These are phyloP conservation scores for Thymelicus sylvestris DNA, from an alignment of 2,888 invertebrate genomes.

Conservation along the genomic window DNA sequence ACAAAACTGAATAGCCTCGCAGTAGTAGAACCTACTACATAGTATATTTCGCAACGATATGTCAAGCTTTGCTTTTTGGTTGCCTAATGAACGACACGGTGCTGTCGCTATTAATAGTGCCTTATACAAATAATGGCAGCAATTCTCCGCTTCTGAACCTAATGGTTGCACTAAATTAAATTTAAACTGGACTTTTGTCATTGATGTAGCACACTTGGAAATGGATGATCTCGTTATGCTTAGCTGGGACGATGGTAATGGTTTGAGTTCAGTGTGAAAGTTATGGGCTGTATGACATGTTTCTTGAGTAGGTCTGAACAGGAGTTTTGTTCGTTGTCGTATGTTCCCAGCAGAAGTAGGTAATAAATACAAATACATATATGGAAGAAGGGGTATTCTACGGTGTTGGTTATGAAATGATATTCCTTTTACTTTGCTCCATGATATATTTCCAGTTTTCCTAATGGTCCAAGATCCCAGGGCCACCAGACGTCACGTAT, in stretches of 20 bases:
- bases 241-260: background rate
- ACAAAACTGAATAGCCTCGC: no score
- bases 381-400: no score
- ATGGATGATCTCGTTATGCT: constrained; percentile 6
- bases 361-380: no score
- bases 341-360: no score
- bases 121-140: constrained; percentile 18
- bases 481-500: no score
- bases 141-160: constrained; percentile 7
- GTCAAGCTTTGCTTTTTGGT: constrained; percentile 17
- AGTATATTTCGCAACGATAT: background rate
- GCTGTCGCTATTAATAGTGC: constrained; percentile 10
- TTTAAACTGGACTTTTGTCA: constrained; percentile 17
- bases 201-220: background rate
- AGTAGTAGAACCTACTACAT: no score
- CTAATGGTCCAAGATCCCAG: no score
- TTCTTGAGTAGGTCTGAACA: background rate
- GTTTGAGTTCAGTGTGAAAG: background rate
- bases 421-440: no score
- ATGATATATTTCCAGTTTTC: no score
- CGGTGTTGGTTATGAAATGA: no score
- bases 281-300: background rate
- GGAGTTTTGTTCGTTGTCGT: no score
- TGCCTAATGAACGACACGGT: constrained; percentile 5
- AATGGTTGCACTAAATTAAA: constrained; percentile 18